Percentiles rank a stretch among this genome's conserved stretches.
Evolutionary conservation across 30 jellyfish, hydroid and myxozoan genomes (phyloP).

Genomic region (Mastigias papua): DNA sequence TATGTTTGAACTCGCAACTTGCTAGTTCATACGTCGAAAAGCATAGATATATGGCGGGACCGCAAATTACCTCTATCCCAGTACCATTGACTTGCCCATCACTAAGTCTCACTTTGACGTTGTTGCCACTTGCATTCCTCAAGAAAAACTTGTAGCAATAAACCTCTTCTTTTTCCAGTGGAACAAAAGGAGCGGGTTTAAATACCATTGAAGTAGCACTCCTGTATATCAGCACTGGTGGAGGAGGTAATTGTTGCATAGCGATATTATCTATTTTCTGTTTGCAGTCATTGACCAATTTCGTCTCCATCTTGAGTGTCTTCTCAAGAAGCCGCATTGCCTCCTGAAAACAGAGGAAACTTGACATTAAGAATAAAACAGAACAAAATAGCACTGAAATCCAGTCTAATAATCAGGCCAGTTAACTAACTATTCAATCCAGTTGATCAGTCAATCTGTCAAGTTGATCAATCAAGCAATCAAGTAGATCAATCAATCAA

Average conservation of each 20-base stretch:
- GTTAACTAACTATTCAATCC: too few species aligned
- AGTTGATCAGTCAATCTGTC: too few species aligned
- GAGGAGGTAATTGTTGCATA: constrained; percentile 68
- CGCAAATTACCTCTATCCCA: constrained; percentile 88
- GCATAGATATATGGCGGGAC: too few species aligned
- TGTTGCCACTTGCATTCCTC: constrained; percentile 83
- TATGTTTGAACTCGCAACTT: too few species aligned
- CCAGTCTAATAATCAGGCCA: too few species aligned
- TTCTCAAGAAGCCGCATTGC: constrained; percentile 53
- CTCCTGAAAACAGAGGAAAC: constrained; percentile 65
- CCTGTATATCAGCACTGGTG: constrained; percentile 76
- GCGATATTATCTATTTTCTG: neutral
- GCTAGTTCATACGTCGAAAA: too few species aligned
- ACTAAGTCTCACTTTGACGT: constrained; percentile 91
- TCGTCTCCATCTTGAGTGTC: constrained; percentile 51
- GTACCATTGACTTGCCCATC: constrained; percentile 87
- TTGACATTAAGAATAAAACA: too few species aligned
- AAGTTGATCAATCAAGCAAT: too few species aligned
- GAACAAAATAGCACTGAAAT: too few species aligned
- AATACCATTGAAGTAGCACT: constrained; percentile 77
- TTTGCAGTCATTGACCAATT: constrained; percentile 22
- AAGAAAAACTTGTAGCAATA: constrained; percentile 67
- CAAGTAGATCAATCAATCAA: too few species aligned
- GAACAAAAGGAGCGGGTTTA: constrained; percentile 68
- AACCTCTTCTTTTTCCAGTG: constrained; percentile 47